Conservation (phyloP, 2,888 invertebrate species). For the Hartigia nigra region DNA sequence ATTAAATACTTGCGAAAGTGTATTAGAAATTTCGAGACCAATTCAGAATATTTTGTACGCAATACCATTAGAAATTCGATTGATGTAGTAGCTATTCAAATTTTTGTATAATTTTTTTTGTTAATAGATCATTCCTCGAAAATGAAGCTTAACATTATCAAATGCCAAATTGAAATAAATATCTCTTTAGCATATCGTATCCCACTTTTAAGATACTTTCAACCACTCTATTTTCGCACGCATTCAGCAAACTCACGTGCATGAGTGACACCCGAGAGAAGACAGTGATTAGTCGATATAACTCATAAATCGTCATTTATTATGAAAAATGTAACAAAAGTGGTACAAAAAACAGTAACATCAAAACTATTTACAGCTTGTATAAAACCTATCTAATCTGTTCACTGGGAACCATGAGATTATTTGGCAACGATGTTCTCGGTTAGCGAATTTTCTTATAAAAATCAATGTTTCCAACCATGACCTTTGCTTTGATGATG, state of each 20-base stretch:
- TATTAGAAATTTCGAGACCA: not conserved
- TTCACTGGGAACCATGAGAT: not conserved
- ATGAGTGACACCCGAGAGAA: not conserved
- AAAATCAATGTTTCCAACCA: conserved; percentile 51
- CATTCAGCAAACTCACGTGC: not conserved
- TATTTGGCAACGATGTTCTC: conserved; percentile 31
- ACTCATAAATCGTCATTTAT: not conserved
- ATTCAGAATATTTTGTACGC: not conserved
- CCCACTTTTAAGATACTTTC: not conserved
- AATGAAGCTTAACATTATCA: not conserved
- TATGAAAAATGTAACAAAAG: conserved; percentile 15
- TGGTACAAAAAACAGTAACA: conserved; percentile 13
- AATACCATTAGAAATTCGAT: not conserved
- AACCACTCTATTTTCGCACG: not conserved
- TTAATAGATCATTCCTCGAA: not conserved
- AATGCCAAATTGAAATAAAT: not conserved
- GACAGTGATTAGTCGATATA: not conserved
- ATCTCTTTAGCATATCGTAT: not conserved
- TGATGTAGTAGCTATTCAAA: not conserved
- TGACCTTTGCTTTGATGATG: conserved; percentile 56
- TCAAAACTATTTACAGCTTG: conserved; percentile 40
- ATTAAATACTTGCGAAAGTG: not conserved
- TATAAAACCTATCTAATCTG: conserved; percentile 13
- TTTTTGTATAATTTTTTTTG: not conserved
- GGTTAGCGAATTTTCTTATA: conserved; percentile 2